phyloP scores from a whole-genome alignment of 2,888 invertebrate species.

The Dilophus febrilis region DNA sequence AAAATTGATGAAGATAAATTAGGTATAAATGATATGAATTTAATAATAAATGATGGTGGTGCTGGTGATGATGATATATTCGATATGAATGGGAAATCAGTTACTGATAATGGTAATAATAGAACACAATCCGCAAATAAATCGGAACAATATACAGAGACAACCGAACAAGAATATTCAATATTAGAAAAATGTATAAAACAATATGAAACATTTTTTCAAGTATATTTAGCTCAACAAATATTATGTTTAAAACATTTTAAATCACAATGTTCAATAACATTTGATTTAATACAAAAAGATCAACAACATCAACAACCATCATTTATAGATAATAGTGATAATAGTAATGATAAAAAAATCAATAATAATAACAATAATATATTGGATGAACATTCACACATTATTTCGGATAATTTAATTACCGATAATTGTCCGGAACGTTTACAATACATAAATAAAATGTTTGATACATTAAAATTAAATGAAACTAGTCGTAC shows the following conservation, averaged over 20 bases:
- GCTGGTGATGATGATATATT: not conserved
- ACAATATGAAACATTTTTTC: constrained; percentile 38
- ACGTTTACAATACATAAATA: constrained; percentile 26
- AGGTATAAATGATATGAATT: too few relatives aligned
- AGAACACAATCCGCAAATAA: not conserved
- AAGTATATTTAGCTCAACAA: constrained; percentile 19
- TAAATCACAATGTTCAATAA: constrained; percentile 13
- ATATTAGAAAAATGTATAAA: constrained; percentile 40
- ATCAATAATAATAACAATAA: not conserved
- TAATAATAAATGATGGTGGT: not conserved
- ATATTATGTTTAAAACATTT: constrained; percentile 12
- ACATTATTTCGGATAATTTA: constrained; percentile 19
- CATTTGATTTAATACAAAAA: constrained; percentile 18
- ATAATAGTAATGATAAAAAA: constrained; percentile 20
- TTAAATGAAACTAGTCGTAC: constrained; percentile 32
- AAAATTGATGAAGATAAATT: constrained; percentile 6
- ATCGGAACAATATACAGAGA: not conserved
- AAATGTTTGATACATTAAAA: constrained; percentile 30
- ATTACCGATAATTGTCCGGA: constrained; percentile 26
- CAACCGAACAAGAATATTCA: constrained; percentile 22
- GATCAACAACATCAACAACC: too few relatives aligned
- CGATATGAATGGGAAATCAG: too few relatives aligned
- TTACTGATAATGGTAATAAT: too few relatives aligned
- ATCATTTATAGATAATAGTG: constrained; percentile 12
- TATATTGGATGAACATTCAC: not conserved